Evolutionary conservation across 1,140 invertebrate species (phyloP), one percentile per base, ranked within the genome.

Genomic region (Drosophila pruinosa): DNA sequence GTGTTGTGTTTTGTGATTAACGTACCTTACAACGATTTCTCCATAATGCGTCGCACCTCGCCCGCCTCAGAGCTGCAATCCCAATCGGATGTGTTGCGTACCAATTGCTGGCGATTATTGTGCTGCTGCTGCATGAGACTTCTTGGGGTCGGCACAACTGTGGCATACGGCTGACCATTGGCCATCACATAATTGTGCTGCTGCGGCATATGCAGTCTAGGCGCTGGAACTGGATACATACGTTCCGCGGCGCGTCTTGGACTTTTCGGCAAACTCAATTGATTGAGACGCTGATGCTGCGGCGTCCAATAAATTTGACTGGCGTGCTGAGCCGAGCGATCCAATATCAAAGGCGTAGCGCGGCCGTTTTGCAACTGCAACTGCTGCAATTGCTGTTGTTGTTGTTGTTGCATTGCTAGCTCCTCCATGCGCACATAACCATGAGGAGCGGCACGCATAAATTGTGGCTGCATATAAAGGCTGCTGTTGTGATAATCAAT

Each of bases 31-130:
- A 72, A 48, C 43, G 89, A 48, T 34, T 89, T 92, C 17, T 93
- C 93, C 90, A 94, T 91, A 61, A 94, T 94, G 68, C 93, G 91
- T 50, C 94, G 93, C 39, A 95, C 93, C 88, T 95, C 94, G 3
- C 93, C 93, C 36, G 93, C 93, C 79, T 95, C 93, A 5, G 94
- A 94, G n/a, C 94, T 94, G 68, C 93, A 94, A 78, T 94, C 93
- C 56, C 93, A 94, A 72, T 93, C 93, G 4, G 92, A 93, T 7
- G 72, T 39, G n/a, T 76, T 72, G 22, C 39, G 57, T 17, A 43
- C 48, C 58, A 59, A 36, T 4, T 65, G 56, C 38, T 50, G 77
- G 19, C 26, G 63, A 56, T 61, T 68, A 17, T 21, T 63, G 1
- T 54, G 61, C 12, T 56, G 58, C 48, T 57, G n/a, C 10, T 71